These are phyloP conservation scores for Ditula angustiorana DNA, from an alignment of 2,888 invertebrate genomes.

Conservation along the genomic window DNA sequence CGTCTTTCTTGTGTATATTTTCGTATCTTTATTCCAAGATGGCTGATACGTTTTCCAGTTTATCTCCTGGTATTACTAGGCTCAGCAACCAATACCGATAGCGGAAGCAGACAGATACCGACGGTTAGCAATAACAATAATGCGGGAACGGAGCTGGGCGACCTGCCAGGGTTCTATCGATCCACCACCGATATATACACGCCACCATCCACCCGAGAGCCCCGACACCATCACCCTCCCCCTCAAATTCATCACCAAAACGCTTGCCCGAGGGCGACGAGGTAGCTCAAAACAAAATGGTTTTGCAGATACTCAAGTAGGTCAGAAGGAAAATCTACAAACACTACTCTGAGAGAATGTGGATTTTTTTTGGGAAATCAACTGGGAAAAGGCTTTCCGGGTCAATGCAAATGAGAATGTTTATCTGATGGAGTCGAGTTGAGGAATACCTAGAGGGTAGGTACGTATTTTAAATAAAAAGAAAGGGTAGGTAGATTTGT, in stretches of 20 bases:
- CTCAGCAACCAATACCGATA: constrained; percentile 70
- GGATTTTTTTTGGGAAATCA: constrained; percentile 76
- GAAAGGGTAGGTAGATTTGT: constrained; percentile 39
- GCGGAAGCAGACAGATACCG: constrained; percentile 77
- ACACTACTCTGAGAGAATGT: constrained; percentile 74
- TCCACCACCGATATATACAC: constrained; percentile 62
- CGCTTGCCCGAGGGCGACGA: constrained; percentile 54
- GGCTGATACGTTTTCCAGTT: constrained; percentile 32
- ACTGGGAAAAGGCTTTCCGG: constrained; percentile 72
- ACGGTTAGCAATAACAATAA: constrained; percentile 83
- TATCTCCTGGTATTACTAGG: constrained; percentile 74
- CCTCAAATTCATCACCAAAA: constrained; percentile 57
- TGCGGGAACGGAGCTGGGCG: constrained; percentile 81
- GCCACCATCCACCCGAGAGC: constrained; percentile 68
- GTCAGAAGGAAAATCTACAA: constrained; percentile 85
- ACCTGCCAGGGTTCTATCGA: constrained; percentile 84
- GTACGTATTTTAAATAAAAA: constrained; percentile 42
- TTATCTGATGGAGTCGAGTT: constrained; percentile 63
- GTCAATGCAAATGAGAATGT: constrained; percentile 77
- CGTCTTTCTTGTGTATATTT: constrained; percentile 32
- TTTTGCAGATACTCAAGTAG: constrained; percentile 78
- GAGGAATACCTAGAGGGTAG: constrained; percentile 49
- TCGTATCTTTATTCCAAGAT: constrained; percentile 31
- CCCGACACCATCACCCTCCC: constrained; percentile 65
- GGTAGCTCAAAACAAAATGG: constrained; percentile 67